phyloP scores from a whole-genome alignment of 1,140 invertebrate genomes.

The Steinernema feltiae region DNA sequence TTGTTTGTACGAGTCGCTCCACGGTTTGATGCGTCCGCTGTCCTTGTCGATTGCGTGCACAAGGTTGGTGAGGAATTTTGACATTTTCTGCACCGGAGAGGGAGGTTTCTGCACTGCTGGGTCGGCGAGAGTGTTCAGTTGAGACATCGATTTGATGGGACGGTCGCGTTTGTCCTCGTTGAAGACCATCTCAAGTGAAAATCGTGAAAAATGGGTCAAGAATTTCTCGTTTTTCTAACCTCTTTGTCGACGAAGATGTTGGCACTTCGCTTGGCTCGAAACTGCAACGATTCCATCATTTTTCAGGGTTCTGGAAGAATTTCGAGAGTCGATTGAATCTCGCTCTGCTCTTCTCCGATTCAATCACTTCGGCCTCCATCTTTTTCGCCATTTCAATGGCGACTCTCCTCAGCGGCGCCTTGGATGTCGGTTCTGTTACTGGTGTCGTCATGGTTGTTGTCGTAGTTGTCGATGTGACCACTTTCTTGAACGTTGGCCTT shows the following conservation, averaged over 20 bases:
- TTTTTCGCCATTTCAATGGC: background rate
- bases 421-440: no score
- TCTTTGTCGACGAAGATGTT: background rate
- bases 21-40: background rate
- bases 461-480: background rate
- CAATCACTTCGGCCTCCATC: no score
- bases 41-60: background rate
- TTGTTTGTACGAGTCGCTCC: background rate
- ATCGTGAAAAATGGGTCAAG: background rate
- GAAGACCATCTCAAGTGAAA: background rate
- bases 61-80: background rate
- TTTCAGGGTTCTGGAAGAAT: background rate
- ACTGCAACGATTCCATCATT: background rate
- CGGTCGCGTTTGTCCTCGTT: background rate
- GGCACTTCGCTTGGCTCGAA: background rate
- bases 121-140: background rate
- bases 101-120: background rate
- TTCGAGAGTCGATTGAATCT: background rate
- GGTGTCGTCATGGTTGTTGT: no score
- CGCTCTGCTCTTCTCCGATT: background rate
- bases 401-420: no score
- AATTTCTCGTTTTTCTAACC: no score
- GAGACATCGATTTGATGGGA: background rate
- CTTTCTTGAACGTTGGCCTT: background rate
- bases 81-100: no score